These are phyloP conservation scores for Plusia festucae DNA, from an alignment of 2,888 invertebrate species.

Conservation along the genomic window DNA sequence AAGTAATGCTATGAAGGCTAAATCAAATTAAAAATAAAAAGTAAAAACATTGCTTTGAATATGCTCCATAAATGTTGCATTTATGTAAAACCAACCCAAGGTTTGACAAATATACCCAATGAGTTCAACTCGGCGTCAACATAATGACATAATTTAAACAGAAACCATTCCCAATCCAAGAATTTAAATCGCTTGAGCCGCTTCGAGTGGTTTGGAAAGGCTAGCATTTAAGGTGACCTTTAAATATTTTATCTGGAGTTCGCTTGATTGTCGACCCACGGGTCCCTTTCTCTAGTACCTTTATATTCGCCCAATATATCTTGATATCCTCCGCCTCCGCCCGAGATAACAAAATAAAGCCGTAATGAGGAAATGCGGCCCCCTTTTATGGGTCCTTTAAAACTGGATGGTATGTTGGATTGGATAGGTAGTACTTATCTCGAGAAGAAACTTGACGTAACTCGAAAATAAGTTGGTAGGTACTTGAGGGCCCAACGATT, in stretches of 20 bases:
- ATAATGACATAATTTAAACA: slow-evolving; percentile 57
- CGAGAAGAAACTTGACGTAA: slow-evolving; percentile 76
- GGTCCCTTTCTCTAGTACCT: slow-evolving; percentile 78
- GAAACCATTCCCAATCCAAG: slow-evolving; percentile 67
- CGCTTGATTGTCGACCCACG: slow-evolving; percentile 85
- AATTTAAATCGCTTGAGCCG: slow-evolving; percentile 78
- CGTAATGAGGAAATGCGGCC: slow-evolving; percentile 70
- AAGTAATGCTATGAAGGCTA: slow-evolving; percentile 12
- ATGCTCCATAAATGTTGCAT: neutral
- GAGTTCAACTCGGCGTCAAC: slow-evolving; percentile 1
- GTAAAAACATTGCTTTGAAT: neutral
- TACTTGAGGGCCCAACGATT: slow-evolving; percentile 72
- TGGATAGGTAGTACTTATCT: slow-evolving; percentile 82
- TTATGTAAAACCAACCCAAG: slow-evolving; percentile 3
- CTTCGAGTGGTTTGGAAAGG: slow-evolving; percentile 72
- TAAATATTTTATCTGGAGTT: slow-evolving; percentile 88
- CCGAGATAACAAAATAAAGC: slow-evolving; percentile 67
- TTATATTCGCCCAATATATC: slow-evolving; percentile 74
- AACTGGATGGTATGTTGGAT: slow-evolving; percentile 77
- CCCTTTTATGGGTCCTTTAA: slow-evolving; percentile 72
- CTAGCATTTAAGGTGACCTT: slow-evolving; percentile 80
- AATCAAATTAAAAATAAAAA: neutral
- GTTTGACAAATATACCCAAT: neutral
- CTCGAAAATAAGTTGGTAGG: slow-evolving; percentile 74
- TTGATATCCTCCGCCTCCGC: slow-evolving; percentile 70